Base-by-base conservation (phyloP, 2,797 vertebrate genomes). In the Crenuchus spilurus region DNA sequence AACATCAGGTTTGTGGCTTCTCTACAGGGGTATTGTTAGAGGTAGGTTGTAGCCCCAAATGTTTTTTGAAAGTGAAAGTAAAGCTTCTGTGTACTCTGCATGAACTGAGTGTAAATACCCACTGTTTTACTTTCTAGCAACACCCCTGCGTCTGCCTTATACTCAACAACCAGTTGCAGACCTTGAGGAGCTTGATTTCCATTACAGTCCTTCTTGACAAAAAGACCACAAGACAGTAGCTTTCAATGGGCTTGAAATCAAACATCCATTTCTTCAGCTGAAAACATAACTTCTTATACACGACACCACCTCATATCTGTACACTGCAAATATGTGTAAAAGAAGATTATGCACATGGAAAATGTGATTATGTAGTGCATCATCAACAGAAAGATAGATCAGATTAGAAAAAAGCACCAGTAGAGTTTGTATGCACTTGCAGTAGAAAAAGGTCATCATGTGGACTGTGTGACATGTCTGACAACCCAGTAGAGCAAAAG, bases 341-440 rank as follows among this genome's bases (percentile, higher is more conserved):
- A 48, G 10, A 58, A 41, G 6, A 14, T 10, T n/a, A 16, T 30
- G 24, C n/a, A n/a, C 28, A 46, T 46, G 57, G 37, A 14, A 76
- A 64, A 49, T 7, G 16, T 31, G 61, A 46, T 69, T 31, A 44
- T 52, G 54, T 11, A 44, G 57, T 33, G 37, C 44, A 35, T 70
- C 8, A 4, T 71, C 52, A 58, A 41, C 41, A 58, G 54, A 24
- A 26, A 55, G 26, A 37, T 41, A 46, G 46, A 66, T 18, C 65
- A 6, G 57, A 26, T 11, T 20, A 8, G n/a, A 41, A 41, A 63
- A 22, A 70, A 62, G 68, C 68, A 65, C 75, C 68, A 22, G 62
- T 30, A 49, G 64, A 74, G 24, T 61, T 51, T 18, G 26, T 52
- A n/a, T 33, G 33, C 44, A 68, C 49, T 73, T 75, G 54, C 55